Percentiles rank a stretch among this genome's conserved stretches.
Evolutionary conservation across 2,797 vertebrate species (phyloP).

Genomic region (Alfaro cultratus): DNA sequence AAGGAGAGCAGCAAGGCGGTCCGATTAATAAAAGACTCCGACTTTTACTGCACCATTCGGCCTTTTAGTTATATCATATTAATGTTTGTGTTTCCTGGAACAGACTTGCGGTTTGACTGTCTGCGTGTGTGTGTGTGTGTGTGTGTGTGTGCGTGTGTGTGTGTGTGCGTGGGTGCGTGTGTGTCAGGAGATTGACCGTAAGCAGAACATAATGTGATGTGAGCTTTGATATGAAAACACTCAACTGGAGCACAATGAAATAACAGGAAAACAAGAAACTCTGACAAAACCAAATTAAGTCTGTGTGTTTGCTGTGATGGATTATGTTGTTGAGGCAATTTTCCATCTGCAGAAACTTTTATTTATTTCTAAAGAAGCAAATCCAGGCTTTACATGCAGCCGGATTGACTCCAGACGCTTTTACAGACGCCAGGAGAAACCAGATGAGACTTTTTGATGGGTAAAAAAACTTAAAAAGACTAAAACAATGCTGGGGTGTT

Average conservation of each 20-base stretch:
- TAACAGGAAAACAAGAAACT: constrained; percentile 68
- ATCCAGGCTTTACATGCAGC: constrained; percentile 33
- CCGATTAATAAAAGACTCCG: constrained; percentile 37
- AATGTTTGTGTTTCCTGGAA: constrained; percentile 38
- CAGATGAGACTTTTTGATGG: constrained; percentile 31
- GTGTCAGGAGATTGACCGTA: constrained; percentile 58
- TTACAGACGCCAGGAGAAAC: constrained; percentile 21
- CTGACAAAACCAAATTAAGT: constrained; percentile 71
- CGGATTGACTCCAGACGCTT: constrained; percentile 30
- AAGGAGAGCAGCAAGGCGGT: constrained; percentile 29
- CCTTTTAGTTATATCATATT: constrained; percentile 12
- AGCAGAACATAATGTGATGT: constrained; percentile 64
- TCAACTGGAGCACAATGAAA: constrained; percentile 58
- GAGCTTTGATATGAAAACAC: constrained; percentile 69
- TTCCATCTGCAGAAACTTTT: constrained; percentile 43
- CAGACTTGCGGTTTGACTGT: constrained; percentile 6
- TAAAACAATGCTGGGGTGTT: not conserved
- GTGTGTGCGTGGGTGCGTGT: constrained; percentile 13
- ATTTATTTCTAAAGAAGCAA: constrained; percentile 10
- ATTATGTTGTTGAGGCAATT: constrained; percentile 58
- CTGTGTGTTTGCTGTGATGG: constrained; percentile 64
- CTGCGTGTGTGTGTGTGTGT: not conserved
- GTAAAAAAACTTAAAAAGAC: constrained; percentile 33
- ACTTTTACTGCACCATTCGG: constrained; percentile 8
- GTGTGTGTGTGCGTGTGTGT: no score